A percentile compares a stretch with the other conserved stretches of the same genome.
Evolutionary conservation across 2,888 invertebrate species (phyloP).

Genomic region (Junonia oenone): DNA sequence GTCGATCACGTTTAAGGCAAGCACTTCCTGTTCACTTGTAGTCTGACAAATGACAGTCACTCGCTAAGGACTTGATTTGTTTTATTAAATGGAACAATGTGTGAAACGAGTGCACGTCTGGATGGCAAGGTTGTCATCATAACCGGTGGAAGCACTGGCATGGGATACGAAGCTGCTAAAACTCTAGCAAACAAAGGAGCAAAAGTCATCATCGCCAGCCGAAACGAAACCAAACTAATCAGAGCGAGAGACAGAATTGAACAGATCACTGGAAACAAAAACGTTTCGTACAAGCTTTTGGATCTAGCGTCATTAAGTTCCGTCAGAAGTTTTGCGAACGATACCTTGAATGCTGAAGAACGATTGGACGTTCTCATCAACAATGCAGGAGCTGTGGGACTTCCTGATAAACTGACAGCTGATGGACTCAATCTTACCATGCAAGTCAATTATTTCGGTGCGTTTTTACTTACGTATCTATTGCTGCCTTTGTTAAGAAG

Average conservation of each 20-base stretch:
- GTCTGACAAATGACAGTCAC: conserved; percentile 24
- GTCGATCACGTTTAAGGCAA: conserved; percentile 22
- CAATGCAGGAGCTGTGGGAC: conserved; percentile 76
- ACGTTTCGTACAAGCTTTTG: conserved; percentile 50
- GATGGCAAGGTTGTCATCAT: conserved; percentile 60
- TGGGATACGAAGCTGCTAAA: conserved; percentile 65
- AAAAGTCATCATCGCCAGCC: conserved; percentile 71
- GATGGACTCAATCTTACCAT: conserved; percentile 83
- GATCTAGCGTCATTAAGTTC: conserved; percentile 69
- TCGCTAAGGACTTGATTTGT: conserved; percentile 14
- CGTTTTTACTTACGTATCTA: conserved; percentile 85
- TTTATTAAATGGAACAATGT: conserved; percentile 32
- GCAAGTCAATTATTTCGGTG: conserved; percentile 86
- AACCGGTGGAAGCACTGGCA: conserved; percentile 64
- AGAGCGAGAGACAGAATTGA: conserved; percentile 52
- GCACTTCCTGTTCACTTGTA: conserved; percentile 30
- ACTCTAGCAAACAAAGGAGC: conserved; percentile 68
- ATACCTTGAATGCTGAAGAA: conserved; percentile 54
- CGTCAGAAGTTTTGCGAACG: conserved; percentile 75
- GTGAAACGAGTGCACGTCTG: conserved; percentile 46
- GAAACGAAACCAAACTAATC: conserved; percentile 64
- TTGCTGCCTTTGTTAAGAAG: conserved; percentile 74
- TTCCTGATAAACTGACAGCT: conserved; percentile 69
- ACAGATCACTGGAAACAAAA: conserved; percentile 48
- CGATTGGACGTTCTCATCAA: conserved; percentile 76